Evolutionary conservation across 2,888 invertebrate genomes (phyloP), one percentile per base, ranked within the genome.

Genomic region (Mamestra brassicae): DNA sequence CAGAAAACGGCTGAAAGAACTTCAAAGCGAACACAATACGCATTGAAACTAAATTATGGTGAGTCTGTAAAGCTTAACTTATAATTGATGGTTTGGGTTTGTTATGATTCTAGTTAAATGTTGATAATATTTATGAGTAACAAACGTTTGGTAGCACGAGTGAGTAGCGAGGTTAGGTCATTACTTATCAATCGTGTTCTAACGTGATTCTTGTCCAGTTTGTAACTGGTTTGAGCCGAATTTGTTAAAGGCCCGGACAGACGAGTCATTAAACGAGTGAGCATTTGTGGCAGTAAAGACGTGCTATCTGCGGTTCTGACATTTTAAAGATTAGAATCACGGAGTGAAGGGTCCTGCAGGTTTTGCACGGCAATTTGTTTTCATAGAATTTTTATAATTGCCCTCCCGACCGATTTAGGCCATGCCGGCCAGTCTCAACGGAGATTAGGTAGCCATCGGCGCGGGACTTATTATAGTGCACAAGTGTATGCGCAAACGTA

Each of bases 171-270:
- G 81, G 88, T 81, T 80, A 84, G 87, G 89, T 88, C 85, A 87
- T 81, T 86, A 81, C 70, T 74, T 87, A 88, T 84, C 80, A 75
- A 74, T 71, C 67, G 65, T 77, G 74, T 83, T 77, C 66, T 80
- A 84, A 77, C 76, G 83, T 85, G 86, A 86, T 84, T 85, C 83
- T 85, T 80, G 78, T 84, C 86, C 87, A 87, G 79, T 81, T 71
- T 5, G 8, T 15, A 86, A 85, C 89, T 65, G 74, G 89, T 87
- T 82, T 13, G 50, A 78, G 71, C 85, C 71, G 77, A 77, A 83
- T 71, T 61, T 76, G 34, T 52, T 70, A 76, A 83, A 72, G 80
- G 50, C 26, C 45, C 45, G 26, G 11, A 61, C 54, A 71, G 45
- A 80, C 71, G 70, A 11, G 13, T 63, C 42, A 17, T 69, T 62